Evolutionary conservation across 2,113 vertebrate genomes (phyloP), one percentile per base, ranked within the genome.

Genomic region (Vireo altiloquus): DNA sequence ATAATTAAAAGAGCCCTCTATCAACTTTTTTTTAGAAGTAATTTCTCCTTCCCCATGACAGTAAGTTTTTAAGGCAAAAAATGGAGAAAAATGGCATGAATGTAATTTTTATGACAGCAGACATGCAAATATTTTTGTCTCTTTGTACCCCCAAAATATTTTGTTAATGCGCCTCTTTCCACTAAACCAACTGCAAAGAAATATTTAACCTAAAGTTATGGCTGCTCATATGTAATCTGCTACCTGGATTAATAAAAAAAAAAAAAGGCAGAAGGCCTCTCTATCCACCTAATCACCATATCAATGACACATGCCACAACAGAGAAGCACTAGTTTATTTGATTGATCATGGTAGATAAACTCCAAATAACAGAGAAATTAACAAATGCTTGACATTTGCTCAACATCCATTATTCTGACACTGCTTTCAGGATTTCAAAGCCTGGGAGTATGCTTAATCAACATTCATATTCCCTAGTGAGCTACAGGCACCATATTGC

Each of bases 381-480:
- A 99, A 99, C 99, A 99, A 99, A 99, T 99, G 99, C 99, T 99
- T 99, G 99, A 99, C 99, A 99, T 99, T 99, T 99, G 99, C 99
- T 99, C 98, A 99, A 99, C 99, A 99, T 99, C 99, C 99, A 99
- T 99, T 99, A 99, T 99, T 99, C 99, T 99, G 99, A 99, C 99
- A 99, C 99, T 98, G 99, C 98, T 99, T 98, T 99, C 98, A 99
- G 98, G 98, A 99, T 99, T 99, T 99, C 99, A 99, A 99, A 99
- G 99, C 98, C 99, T 99, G 98, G 99, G 98, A 98, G 99, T 99
- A 99, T 99, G 98, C 99, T 99, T 99, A 99, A 99, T 99, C 99
- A 99, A 99, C 99, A 99, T 99, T 99, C 99, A 99, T 99, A 99
- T 99, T 99, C 99, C 99, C 99, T 89, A 97, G 99, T 98, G 99